These are phyloP conservation scores for Indicator indicator DNA, from an alignment of 2,113 vertebrate genomes.

Conservation along the genomic window DNA sequence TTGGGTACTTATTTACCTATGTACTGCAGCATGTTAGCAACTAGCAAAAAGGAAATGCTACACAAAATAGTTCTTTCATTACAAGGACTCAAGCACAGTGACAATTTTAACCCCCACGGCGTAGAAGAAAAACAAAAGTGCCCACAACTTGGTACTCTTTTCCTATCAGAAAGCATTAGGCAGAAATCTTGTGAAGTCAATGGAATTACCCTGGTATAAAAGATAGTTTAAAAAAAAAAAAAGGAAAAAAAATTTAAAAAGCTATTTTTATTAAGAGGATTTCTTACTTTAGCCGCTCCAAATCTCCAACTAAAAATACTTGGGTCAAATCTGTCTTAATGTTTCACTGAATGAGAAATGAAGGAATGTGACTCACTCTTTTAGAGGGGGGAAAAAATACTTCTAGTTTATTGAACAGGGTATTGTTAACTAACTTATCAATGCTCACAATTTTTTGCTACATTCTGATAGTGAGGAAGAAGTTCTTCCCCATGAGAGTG, in stretches of 20 bases:
- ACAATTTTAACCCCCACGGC: accelerated
- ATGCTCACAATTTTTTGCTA: neutral
- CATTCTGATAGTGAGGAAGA: neutral
- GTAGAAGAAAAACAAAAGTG: neutral
- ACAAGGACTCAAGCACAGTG: neutral
- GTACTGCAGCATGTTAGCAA: neutral
- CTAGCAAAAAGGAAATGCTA: neutral
- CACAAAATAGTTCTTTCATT: neutral
- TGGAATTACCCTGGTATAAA: constrained; percentile 52
- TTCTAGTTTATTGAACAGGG: neutral
- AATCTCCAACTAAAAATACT: constrained; percentile 64
- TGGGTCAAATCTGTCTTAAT: constrained; percentile 55
- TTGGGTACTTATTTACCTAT: neutral
- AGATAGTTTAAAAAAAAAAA: constrained; percentile 19
- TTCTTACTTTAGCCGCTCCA: constrained; percentile 41
- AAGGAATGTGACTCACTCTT: neutral
- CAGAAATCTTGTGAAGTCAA: constrained; percentile 41
- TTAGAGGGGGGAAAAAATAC: accelerated
- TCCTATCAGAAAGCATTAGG: neutral
- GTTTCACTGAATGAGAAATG: constrained; percentile 33
- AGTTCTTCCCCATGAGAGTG: too few relatives aligned
- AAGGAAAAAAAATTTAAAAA: neutral
- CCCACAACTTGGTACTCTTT: neutral
- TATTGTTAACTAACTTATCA: neutral
- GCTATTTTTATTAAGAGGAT: constrained; percentile 65